phyloP scores from a whole-genome alignment of 2,888 invertebrate genomes.

The Coelinius sp. region DNA sequence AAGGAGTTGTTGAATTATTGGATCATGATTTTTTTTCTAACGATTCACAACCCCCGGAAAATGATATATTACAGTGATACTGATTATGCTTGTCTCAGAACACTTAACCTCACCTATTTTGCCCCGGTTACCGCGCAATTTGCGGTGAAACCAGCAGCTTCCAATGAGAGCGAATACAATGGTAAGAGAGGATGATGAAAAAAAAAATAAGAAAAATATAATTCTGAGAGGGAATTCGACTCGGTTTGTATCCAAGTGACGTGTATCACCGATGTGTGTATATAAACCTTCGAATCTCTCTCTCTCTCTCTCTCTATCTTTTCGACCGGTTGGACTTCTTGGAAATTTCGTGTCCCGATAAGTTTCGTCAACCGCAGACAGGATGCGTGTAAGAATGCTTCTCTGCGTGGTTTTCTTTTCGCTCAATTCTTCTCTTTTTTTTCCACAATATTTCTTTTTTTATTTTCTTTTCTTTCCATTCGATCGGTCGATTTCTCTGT shows the following conservation, averaged over 20 bases:
- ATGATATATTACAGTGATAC: no score
- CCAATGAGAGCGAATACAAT: constrained; percentile 11
- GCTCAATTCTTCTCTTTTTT: constrained; percentile 38
- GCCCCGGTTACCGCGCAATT: not conserved
- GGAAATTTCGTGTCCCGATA: constrained; percentile 67
- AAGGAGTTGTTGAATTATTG: not conserved
- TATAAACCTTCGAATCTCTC: constrained; percentile 12
- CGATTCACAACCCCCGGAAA: no score
- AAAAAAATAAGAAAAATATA: not conserved
- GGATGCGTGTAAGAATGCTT: constrained; percentile 67
- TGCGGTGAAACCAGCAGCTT: not conserved
- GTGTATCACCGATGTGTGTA: constrained; percentile 3
- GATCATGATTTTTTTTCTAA: no score
- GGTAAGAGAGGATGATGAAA: no score
- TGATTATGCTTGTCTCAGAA: no score
- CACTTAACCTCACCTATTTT: no score
- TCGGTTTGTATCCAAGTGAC: constrained; percentile 6
- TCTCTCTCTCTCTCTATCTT: not conserved
- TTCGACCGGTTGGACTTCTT: constrained; percentile 52
- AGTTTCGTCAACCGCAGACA: constrained; percentile 69
- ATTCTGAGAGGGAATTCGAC: not conserved
- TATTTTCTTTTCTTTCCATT: constrained; percentile 18
- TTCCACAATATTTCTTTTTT: constrained; percentile 26
- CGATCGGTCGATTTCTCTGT: not conserved
- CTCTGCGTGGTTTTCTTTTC: constrained; percentile 50